Evolutionary conservation across 2,888 invertebrate species (phyloP), one percentile per base, ranked within the genome.

Genomic region (Pseudeuparius sepicola): DNA sequence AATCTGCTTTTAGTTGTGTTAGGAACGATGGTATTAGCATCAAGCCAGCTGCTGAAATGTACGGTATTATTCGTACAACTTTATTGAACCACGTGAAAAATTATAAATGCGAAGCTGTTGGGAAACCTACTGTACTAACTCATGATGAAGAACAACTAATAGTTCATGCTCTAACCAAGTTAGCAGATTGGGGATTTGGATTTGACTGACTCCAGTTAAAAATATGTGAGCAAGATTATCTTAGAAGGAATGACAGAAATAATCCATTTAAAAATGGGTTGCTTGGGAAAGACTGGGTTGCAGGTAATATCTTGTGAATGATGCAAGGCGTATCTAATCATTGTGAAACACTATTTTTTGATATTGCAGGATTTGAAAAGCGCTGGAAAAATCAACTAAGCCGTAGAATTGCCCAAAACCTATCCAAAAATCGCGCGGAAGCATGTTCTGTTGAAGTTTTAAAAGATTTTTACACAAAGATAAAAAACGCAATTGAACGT

Each of bases 231-330:
- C 37, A 42, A 27, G 37, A 42, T 14, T 42, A 33, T 27, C n/a
- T 35, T 11, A 17, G 15, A 11, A 37, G 36, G 28, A 17, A 41
- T 12, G 36, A 42, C 25, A 17, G 36, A 14, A 23, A 24, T 29
- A 44, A 42, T 34, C 41, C 42, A 30, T 44, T 44, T 34, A 29
- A 35, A 28, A 37, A 44, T 39, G 34, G 42, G 14, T 15, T 36
- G 17, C 44, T 39, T 6, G 39, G 40, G n/a, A n/a, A 16, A 16
- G 40, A 44, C 12, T 44, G 44, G 44, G n/a, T n/a, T n/a, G n/a
- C n/a, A n/a, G n/a, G n/a, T n/a, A n/a, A n/a, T n/a, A n/a, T n/a
- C n/a, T n/a, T n/a, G n/a, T n/a, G n/a, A n/a, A n/a, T n/a, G n/a
- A n/a, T n/a, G n/a, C n/a, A n/a, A n/a, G n/a, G n/a, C n/a, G n/a